Evolutionary conservation across 2,113 vertebrate genomes (phyloP), one percentile per base, ranked within the genome.

Genomic region (Pterocles gutturalis): DNA sequence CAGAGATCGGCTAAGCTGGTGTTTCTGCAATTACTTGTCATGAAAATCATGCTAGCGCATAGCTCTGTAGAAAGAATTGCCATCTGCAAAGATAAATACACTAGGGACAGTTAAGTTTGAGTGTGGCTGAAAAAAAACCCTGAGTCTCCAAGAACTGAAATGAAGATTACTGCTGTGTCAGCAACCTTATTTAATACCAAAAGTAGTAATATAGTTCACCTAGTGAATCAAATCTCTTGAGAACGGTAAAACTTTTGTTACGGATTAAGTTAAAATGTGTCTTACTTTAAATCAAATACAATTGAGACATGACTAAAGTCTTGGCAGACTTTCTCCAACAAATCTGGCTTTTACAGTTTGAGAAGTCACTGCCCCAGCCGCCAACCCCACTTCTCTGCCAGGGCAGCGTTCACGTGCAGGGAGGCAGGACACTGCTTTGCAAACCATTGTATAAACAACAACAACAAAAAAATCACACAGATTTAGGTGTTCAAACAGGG

Each of bases 151-250:
- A 81, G 85, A 79, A 34, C 45, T 55, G 77, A 61, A 83, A 78
- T 43, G 89, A 90, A 92, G 91, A 92, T 96, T 72, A 61, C 58
- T 72, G 11, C 82, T 24, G 62, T 88, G 81, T 95, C 80, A 82
- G 90, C 86, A 94, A 58, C 60, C 72, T 97, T 82, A 83, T 96
- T 97, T 92, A 97, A 95, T 69, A 70, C 2, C 60, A 45, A n/a
- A 78, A 78, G 65, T 48, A 93, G 89, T 88, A 65, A 89, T 36
- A 38, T 5, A 60, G 77, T 54, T 92, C 77, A 94, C 91, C 93
- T 87, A 54, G 80, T 62, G 83, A 90, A 86, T 89, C 25, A 36
- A 38, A n/a, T 55, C 91, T 89, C 92, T n/a, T 3, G 87, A 78
- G 91, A 11, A 29, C 0, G 1, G 9, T 90, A 70, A 86, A 96